phyloP scores from a whole-genome alignment of 2,797 vertebrate genomes.

The Sebastes iracundus region DNA sequence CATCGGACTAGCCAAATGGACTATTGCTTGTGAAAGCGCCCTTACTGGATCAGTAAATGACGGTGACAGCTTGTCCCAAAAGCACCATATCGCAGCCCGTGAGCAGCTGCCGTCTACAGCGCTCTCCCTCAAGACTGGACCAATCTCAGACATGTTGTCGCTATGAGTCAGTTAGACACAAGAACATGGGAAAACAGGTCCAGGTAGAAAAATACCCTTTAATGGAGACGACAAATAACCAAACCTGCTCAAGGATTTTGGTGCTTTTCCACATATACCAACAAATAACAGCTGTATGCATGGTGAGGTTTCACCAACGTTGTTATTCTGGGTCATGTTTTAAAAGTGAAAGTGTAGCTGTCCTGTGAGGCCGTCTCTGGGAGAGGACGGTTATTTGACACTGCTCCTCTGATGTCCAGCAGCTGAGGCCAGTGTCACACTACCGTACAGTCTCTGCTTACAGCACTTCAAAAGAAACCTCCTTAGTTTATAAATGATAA shows the following conservation, averaged over 20 bases:
- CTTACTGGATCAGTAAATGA: no score
- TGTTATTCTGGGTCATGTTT: slow-evolving; percentile 14
- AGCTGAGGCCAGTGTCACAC: slow-evolving; percentile 64
- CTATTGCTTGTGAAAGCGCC: no score
- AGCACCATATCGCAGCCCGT: no score
- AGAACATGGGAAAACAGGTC: neutral
- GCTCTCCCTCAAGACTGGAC: no score
- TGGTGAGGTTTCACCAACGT: neutral
- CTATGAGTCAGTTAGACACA: no score
- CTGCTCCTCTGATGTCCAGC: slow-evolving; percentile 69
- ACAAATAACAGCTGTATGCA: neutral
- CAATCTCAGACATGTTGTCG: no score
- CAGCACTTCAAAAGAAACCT: slow-evolving; percentile 27
- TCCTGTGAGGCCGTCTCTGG: neutral
- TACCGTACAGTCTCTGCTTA: slow-evolving; percentile 33
- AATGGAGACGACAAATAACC: neutral
- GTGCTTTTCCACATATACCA: neutral
- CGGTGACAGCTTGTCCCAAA: no score
- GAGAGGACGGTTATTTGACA: slow-evolving; percentile 52
- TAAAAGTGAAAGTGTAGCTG: slow-evolving; percentile 32
- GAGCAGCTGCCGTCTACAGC: no score
- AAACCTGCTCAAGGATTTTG: neutral
- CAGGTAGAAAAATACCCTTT: neutral
- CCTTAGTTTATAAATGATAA: neutral
- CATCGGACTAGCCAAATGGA: no score